Conservation (phyloP, 2,797 vertebrate species). For the Pempheris klunzingeri region DNA sequence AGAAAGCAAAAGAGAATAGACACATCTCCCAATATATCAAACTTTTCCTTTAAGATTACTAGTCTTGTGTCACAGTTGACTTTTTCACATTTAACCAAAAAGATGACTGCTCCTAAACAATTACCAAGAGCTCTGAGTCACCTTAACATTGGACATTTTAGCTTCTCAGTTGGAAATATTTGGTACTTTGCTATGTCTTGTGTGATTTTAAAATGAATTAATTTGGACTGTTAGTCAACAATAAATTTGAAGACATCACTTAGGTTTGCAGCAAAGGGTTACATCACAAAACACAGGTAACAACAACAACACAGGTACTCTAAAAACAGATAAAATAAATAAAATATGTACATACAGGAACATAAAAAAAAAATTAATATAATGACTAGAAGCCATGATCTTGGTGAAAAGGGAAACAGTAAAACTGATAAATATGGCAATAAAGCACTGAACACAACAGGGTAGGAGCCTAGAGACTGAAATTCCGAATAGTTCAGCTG, state of each 20-base stretch:
- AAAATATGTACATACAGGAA: slow-evolving; percentile 7
- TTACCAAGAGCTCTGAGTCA: no score
- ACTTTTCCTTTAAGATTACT: no score
- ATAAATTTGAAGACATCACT: neutral
- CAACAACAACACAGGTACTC: neutral
- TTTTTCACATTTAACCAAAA: no score
- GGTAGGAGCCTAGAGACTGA: slow-evolving; percentile 6
- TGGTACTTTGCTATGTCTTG: no score
- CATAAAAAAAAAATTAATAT: slow-evolving; percentile 38
- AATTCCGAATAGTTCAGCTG: slow-evolving; percentile 26
- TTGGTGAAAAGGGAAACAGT: slow-evolving; percentile 29
- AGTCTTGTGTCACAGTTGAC: no score
- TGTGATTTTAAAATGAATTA: no score
- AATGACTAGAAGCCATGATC: slow-evolving; percentile 24
- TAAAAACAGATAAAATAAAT: slow-evolving; percentile 17
- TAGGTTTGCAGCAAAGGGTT: slow-evolving; percentile 8
- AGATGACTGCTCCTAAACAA: no score
- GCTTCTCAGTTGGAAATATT: neutral
- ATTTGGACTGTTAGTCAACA: neutral
- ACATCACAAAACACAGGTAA: slow-evolving; percentile 21
- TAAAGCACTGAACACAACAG: slow-evolving; percentile 22
- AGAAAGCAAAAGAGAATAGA: no score
- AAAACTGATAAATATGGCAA: slow-evolving; percentile 43
- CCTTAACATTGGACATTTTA: neutral
- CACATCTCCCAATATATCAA: no score